Conservation (phyloP, 2,113 vertebrate genomes). For the Oenanthe melanoleuca region DNA sequence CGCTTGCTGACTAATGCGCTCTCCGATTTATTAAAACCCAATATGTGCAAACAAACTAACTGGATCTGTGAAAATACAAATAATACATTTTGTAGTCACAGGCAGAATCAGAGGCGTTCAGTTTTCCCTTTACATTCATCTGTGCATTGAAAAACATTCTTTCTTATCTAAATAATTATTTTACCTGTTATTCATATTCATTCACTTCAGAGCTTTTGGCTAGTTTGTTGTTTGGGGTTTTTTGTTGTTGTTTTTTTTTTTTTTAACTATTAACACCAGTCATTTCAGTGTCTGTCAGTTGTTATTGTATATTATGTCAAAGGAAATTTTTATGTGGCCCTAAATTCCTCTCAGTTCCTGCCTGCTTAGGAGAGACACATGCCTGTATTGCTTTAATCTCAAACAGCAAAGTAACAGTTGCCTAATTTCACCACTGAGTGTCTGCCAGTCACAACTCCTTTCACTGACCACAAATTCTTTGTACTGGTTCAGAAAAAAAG, state of each 20-base stretch:
- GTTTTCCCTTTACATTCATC: background rate
- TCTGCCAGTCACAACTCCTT: background rate
- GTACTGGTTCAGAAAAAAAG: background rate
- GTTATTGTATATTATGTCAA: background rate
- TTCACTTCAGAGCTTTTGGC: background rate
- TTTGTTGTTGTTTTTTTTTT: background rate
- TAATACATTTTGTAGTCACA: background rate
- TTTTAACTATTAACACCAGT: background rate
- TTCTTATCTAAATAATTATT: background rate
- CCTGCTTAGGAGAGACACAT: background rate
- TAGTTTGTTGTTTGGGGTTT: background rate
- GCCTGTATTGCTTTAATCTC: background rate
- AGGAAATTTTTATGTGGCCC: background rate
- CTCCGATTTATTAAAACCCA: constrained; percentile 32
- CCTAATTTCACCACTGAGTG: background rate
- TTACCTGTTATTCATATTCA: background rate
- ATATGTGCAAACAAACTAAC: constrained; percentile 34
- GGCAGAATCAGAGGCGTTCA: background rate
- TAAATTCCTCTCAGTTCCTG: background rate
- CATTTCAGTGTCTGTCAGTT: background rate
- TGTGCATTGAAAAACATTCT: background rate
- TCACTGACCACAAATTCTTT: background rate
- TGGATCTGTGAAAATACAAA: constrained; percentile 18
- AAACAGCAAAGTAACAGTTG: background rate
- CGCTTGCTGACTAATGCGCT: constrained; percentile 17